phyloP scores from a whole-genome alignment of 1,140 invertebrate species.

The Antheraea pernyi region DNA sequence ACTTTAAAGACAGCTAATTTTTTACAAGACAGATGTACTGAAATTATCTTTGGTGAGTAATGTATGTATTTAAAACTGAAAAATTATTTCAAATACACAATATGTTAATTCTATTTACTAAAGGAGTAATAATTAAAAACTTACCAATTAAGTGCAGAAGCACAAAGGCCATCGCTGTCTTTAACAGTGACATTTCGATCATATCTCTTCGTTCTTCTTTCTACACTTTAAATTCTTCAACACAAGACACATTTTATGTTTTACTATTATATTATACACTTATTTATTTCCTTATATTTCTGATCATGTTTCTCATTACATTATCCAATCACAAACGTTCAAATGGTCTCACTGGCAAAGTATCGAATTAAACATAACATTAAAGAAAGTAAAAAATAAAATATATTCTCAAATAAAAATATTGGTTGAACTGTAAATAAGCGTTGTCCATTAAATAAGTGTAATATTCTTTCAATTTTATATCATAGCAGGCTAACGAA shows the following conservation, averaged over 20 bases:
- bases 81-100: no score
- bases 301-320: neutral
- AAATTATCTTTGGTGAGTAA: no score
- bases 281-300: slow-evolving; percentile 5
- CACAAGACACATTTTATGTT: slow-evolving; percentile 9
- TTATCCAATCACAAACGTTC: neutral
- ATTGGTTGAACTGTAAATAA: no score
- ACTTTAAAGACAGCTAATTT: no score
- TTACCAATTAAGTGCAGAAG: slow-evolving; percentile 7
- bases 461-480: no score
- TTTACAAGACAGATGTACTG: no score
- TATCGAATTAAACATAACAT: neutral
- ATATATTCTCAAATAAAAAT: no score
- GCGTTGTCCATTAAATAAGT: no score
- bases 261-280: neutral
- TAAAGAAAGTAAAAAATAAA: neutral
- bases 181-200: slow-evolving; percentile 7
- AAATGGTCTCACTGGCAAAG: neutral
- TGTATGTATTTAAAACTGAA: no score
- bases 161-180: neutral
- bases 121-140: neutral
- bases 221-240: slow-evolving; percentile 8
- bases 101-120: neutral
- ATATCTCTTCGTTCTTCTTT: slow-evolving; percentile 2
- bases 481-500: no score